phyloP scores from a whole-genome alignment of 2,797 vertebrate species.

The Champsocephalus esox region DNA sequence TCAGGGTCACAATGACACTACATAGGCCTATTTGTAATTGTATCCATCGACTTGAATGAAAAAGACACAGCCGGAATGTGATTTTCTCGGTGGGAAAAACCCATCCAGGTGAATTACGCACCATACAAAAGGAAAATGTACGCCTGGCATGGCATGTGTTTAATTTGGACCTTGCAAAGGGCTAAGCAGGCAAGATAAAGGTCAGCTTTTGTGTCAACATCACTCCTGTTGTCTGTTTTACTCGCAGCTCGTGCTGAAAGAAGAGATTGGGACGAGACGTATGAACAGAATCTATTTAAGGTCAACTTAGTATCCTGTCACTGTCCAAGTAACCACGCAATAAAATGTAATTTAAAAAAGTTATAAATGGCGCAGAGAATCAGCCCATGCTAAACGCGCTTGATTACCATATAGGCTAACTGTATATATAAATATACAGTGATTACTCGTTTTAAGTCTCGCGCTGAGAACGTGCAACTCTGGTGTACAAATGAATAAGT shows the following conservation, averaged over 20 bases:
- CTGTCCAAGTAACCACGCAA: background rate
- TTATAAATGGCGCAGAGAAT: too few species aligned
- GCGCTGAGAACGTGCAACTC: background rate
- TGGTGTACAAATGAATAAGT: slow-evolving; percentile 6
- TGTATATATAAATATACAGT: background rate
- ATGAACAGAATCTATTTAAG: background rate
- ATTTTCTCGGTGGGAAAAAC: background rate
- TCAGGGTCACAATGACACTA: background rate
- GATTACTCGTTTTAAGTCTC: background rate
- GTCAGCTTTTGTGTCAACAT: background rate
- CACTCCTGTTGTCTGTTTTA: background rate
- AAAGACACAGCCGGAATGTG: too few species aligned
- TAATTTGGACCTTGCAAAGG: background rate
- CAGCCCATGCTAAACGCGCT: background rate
- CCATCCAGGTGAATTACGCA: background rate
- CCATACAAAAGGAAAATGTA: background rate
- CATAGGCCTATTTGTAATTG: background rate
- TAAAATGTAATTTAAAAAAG: background rate
- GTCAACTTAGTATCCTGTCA: too few species aligned
- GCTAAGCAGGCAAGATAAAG: background rate
- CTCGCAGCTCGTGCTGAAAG: background rate
- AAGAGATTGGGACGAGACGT: background rate
- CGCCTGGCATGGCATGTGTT: too few species aligned
- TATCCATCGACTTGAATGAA: background rate
- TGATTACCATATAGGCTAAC: too few species aligned